Conservation (phyloP, 2,113 vertebrate species). For the Clarias batrachus region DNA sequence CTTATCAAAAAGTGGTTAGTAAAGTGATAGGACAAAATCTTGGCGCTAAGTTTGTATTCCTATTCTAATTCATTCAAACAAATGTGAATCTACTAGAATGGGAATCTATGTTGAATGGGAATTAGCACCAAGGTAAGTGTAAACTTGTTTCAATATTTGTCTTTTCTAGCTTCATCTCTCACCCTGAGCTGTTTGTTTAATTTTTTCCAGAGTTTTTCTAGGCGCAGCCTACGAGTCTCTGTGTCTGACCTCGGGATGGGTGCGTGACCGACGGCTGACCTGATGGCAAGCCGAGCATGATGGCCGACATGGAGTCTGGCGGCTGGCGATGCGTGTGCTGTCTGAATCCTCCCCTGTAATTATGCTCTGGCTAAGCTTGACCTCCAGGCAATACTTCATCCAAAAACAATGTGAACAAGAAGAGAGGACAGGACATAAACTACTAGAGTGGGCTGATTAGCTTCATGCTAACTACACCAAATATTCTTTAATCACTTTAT, state of each 20-base stretch:
- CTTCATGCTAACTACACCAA: not conserved
- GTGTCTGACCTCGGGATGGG: conserved; percentile 23
- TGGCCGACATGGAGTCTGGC: conserved; percentile 30
- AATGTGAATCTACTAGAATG: not conserved
- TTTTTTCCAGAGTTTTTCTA: conserved; percentile 12
- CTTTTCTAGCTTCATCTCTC: not conserved
- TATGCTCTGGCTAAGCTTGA: conserved; percentile 10
- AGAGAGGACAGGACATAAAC: not conserved
- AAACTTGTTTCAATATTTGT: not conserved
- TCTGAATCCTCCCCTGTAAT: conserved; percentile 38
- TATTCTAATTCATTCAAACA: not conserved
- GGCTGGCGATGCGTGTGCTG: conserved; percentile 22
- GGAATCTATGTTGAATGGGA: not conserved
- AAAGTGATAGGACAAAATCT: not conserved
- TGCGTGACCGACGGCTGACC: conserved; percentile 26
- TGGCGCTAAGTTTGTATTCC: not conserved
- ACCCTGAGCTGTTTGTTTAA: not conserved
- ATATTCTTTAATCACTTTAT: not conserved
- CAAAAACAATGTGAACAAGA: conserved; percentile 13
- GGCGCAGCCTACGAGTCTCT: not conserved
- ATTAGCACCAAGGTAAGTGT: not conserved
- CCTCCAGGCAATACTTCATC: conserved; percentile 23
- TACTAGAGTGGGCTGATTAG: not conserved
- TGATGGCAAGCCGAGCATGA: not conserved
- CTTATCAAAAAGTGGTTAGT: not conserved